phyloP scores from a whole-genome alignment of 2,113 vertebrate genomes.

The Fukomys damarensis region DNA sequence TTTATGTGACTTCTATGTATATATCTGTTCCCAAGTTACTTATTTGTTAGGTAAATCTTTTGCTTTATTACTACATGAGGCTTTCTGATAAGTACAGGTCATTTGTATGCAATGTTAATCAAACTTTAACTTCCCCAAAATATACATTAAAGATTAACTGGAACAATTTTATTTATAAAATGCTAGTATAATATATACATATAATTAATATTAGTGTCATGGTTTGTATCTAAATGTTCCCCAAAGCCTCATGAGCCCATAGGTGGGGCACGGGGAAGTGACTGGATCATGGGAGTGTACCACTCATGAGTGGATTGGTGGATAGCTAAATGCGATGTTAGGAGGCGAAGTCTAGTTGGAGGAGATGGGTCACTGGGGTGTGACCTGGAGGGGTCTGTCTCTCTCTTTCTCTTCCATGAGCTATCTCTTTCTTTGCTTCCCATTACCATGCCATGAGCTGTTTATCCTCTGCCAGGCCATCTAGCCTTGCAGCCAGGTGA shows the following conservation, averaged over 20 bases:
- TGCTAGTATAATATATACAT: background rate
- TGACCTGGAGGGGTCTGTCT: background rate
- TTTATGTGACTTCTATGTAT: background rate
- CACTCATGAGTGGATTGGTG: background rate
- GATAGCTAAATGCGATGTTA: background rate
- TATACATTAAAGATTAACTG: background rate
- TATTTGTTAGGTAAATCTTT: background rate
- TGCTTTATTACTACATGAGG: constrained; percentile 18
- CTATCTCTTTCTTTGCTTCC: background rate
- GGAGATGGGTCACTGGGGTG: background rate
- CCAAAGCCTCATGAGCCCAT: background rate
- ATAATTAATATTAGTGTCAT: background rate
- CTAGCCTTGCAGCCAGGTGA: background rate
- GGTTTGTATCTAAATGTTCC: background rate
- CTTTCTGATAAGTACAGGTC: background rate
- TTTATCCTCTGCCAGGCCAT: background rate
- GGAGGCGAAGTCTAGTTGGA: background rate
- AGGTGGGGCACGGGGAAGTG: background rate
- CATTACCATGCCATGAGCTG: background rate
- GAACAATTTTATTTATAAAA: constrained; percentile 13
- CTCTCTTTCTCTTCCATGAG: background rate
- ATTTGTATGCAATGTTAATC: background rate
- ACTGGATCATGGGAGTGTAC: background rate
- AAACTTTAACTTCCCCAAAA: background rate
- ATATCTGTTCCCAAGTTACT: background rate